phyloP scores from a whole-genome alignment of 2,113 vertebrate species.

The Pipra filicauda region DNA sequence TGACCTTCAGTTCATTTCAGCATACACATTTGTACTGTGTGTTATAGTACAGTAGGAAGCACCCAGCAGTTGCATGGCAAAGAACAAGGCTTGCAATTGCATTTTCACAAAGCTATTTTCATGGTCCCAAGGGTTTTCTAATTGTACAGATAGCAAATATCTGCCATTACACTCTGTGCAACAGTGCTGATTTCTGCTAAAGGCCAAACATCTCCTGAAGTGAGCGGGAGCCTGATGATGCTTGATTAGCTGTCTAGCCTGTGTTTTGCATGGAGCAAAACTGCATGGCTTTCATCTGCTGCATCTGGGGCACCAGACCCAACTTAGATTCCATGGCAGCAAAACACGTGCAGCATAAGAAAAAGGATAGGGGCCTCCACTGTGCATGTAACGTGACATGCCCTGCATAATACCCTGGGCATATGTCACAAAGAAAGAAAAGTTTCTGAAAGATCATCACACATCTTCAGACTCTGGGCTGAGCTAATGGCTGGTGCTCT shows the following conservation, averaged over 20 bases:
- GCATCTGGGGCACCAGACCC: background rate
- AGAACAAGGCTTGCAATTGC: background rate
- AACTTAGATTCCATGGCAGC: background rate
- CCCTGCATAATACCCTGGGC: background rate
- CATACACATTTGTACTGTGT: background rate
- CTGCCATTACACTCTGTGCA: background rate
- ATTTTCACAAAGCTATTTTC: constrained; percentile 11
- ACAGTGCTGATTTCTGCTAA: constrained; percentile 9
- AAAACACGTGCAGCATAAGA: background rate
- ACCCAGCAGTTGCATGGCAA: background rate
- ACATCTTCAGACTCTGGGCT: background rate
- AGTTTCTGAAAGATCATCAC: background rate
- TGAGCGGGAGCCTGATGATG: background rate
- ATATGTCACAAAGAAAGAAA: background rate
- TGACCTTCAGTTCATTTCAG: constrained; percentile 31
- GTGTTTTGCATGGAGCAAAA: background rate
- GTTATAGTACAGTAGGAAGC: constrained; percentile 17
- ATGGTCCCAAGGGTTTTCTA: background rate
- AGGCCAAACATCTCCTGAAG: background rate
- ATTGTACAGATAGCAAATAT: constrained; percentile 47
- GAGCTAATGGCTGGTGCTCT: background rate
- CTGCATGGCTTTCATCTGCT: background rate
- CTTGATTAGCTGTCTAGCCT: background rate
- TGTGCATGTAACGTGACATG: rapidly evolving
- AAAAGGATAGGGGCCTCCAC: background rate